Percentiles rank a stretch among this genome's conserved stretches.
phyloP scores from a whole-genome alignment of 2,888 invertebrate genomes.

The Danaus chrysippus region DNA sequence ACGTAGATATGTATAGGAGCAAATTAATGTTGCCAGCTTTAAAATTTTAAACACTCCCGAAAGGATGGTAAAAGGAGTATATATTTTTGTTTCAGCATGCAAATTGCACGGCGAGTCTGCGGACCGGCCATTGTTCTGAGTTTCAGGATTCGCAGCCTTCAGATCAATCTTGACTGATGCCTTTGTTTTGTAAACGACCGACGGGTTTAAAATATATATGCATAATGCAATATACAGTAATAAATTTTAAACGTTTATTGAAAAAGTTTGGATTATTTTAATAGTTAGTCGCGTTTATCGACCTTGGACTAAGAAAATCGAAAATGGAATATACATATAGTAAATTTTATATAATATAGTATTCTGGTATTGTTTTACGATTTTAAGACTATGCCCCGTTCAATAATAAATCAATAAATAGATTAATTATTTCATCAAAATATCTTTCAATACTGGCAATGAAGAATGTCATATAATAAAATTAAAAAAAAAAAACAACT shows the following conservation, averaged over 20 bases:
- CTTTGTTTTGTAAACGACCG: background rate
- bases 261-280: no score
- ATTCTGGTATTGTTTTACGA: background rate
- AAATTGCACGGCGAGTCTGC: conserved; percentile 2
- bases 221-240: background rate
- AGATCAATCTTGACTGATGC: conserved; percentile 6
- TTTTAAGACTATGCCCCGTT: background rate
- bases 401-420: background rate
- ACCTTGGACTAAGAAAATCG: no score
- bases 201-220: background rate
- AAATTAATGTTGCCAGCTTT: no score
- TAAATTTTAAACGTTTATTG: background rate
- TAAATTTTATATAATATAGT: no score
- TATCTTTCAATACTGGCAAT: background rate
- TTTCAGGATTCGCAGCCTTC: background rate
- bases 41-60: background rate
- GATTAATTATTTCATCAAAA: background rate
- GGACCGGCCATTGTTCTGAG: background rate
- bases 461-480: background rate
- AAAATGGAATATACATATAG: no score
- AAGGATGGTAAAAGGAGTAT: background rate
- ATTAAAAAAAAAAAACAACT: conserved; percentile 8
- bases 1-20: no score
- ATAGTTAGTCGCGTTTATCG: no score
- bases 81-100: background rate